Conservation (phyloP, 2,113 vertebrate species). For the Rana temporaria region DNA sequence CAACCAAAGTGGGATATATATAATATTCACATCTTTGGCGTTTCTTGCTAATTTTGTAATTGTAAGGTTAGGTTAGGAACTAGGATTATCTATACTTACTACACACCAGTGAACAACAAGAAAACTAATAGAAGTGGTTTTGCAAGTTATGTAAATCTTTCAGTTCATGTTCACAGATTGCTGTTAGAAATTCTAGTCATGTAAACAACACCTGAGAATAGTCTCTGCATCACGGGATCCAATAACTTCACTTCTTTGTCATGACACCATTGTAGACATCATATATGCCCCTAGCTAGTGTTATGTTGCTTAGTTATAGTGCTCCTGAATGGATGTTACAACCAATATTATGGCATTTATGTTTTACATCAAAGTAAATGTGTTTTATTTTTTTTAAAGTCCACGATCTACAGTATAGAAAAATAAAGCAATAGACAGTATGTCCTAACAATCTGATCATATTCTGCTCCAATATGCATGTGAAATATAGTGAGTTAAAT, state of each 20-base stretch:
- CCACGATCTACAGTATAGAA: too few species aligned
- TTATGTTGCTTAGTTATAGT: background rate
- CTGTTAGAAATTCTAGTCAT: background rate
- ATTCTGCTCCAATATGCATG: too few species aligned
- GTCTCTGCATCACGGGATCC: slow-evolving; percentile 14
- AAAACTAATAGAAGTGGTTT: background rate
- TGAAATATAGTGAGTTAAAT: too few species aligned
- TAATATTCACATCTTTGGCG: too few species aligned
- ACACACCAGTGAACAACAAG: background rate
- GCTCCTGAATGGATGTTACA: background rate
- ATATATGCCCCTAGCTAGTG: background rate
- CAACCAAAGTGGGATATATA: too few species aligned
- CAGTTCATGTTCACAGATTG: background rate
- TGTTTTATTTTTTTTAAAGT: too few species aligned
- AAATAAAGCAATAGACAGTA: too few species aligned
- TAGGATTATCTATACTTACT: too few species aligned
- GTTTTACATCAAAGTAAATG: too few species aligned
- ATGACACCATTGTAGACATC: slow-evolving; percentile 8
- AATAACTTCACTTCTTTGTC: background rate
- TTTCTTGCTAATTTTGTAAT: too few species aligned
- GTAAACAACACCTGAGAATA: slow-evolving; percentile 12
- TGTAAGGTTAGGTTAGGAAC: too few species aligned
- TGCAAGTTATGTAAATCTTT: background rate
- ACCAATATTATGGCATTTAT: background rate
- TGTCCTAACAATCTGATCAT: too few species aligned